These are phyloP conservation scores for Gastrophryne carolinensis DNA, from an alignment of 2,797 vertebrate genomes.

Conservation along the genomic window DNA sequence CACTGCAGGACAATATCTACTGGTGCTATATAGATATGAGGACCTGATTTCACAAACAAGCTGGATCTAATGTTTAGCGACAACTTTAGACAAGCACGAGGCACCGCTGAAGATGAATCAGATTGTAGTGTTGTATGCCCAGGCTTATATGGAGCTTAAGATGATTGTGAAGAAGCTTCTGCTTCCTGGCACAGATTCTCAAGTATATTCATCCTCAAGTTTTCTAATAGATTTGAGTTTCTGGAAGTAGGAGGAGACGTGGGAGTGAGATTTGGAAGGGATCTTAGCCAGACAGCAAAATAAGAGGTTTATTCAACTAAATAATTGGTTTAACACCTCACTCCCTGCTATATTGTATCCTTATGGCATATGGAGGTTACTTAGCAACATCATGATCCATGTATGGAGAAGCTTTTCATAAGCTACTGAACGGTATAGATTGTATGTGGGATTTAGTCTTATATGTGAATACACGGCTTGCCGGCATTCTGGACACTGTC, in stretches of 20 bases:
- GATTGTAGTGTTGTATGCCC: no score
- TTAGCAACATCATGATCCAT: constrained; percentile 28
- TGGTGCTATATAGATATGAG: no score
- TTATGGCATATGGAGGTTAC: constrained; percentile 15
- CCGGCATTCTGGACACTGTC: no score
- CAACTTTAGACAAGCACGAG: no score
- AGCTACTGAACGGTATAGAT: neutral
- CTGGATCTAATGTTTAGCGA: no score
- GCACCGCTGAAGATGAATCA: no score
- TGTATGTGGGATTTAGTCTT: no score
- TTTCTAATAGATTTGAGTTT: constrained; percentile 34
- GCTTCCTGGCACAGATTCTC: neutral
- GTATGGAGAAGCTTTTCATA: neutral
- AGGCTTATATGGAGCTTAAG: no score
- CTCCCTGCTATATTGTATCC: neutral
- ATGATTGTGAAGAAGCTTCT: no score
- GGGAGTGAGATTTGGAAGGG: constrained; percentile 35
- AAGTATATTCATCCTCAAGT: neutral
- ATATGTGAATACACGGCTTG: no score
- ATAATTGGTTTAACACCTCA: constrained; percentile 45
- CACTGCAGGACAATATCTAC: no score
- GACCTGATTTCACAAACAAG: no score
- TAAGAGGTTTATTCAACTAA: constrained; percentile 49
- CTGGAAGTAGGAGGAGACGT: constrained; percentile 42
- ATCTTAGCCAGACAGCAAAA: constrained; percentile 49